Percentiles rank a stretch among this genome's conserved stretches.
These are phyloP conservation scores for Entelurus aequoreus DNA, from an alignment of 2,113 vertebrate species.

Conservation along the genomic window DNA sequence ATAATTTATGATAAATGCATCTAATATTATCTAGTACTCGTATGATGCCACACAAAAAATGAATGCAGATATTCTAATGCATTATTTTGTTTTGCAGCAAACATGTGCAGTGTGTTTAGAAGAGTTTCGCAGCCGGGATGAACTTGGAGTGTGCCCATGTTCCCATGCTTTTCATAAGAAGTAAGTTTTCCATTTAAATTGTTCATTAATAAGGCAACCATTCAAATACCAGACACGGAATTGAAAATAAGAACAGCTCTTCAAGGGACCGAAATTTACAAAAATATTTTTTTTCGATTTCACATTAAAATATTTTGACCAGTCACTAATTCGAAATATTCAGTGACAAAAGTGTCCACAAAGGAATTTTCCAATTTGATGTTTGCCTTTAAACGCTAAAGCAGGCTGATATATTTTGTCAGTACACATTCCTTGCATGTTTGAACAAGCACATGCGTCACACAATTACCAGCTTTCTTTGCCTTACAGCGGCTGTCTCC, in stretches of 20 bases:
- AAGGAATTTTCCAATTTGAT: not conserved
- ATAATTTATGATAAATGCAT: not conserved
- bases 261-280: not conserved
- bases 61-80: not conserved
- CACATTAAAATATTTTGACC: not conserved
- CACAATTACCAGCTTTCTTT: not conserved
- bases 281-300: not conserved
- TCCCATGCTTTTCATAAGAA: conserved; percentile 78
- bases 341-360: not conserved
- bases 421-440: conserved; percentile 25
- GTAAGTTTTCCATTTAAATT: conserved; percentile 48
- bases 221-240: too few species aligned
- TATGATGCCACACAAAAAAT: not conserved
- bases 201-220: not conserved
- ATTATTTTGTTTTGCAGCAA: conserved; percentile 58
- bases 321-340: not conserved
- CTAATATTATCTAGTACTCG: not conserved
- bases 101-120: conserved; percentile 76
- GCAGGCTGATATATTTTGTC: not conserved
- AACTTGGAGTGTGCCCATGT: conserved; percentile 74
- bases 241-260: too few species aligned
- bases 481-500: not conserved
- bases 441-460: conserved; percentile 13
- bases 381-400: not conserved
- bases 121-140: conserved; percentile 72